Evolutionary conservation across 2,113 vertebrate species (phyloP), one percentile per base, ranked within the genome.

Genomic region (Sturnira hondurensis): DNA sequence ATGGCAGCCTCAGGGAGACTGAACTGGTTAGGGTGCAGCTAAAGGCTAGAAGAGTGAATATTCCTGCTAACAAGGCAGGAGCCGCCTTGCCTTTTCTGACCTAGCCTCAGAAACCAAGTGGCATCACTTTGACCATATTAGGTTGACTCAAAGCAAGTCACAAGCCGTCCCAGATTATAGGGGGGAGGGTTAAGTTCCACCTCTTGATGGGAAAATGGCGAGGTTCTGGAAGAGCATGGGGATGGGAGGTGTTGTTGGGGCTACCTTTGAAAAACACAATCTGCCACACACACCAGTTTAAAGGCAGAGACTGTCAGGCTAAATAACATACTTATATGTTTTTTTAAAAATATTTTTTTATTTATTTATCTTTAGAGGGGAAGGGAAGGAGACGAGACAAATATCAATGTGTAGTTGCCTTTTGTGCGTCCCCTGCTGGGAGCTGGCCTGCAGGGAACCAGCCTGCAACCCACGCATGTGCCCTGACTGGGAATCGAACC

Each of bases 181-280:
- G 70, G 12, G 83, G 36, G 70, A 58, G 38, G n/a, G 56, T 43
- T 85, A 73, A 54, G 70, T 73, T 73, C 86, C 47, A 89, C 38
- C 54, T 89, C 89, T 91, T 89, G 89, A 94, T 65, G 92, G 90
- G 83, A 63, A 78, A 76, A 83, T 93, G 94, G 94, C 90, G 63
- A 78, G 63, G 54, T n/a, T 95, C 97, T 96, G 93, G 70, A 43
- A 78, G 68, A 96, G 68, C 94, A 96, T 93, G 87, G 93, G 95
- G 63, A 63, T 41, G 68, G 47, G 63, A 92, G 74, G 63, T 24
- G 70, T 70, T 95, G 91, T 86, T 88, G 86, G 31, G 81, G 84
- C 85, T 94, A 85, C 95, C 89, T 94, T 91, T 47, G 83, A 86
- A 89, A 94, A 93, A 80, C 92, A 86, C 83, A 94, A 56, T 94